A percentile compares a stretch with the other conserved stretches of the same genome.
Evolutionary conservation across 2,888 invertebrate species (phyloP).

Genomic region (Itoplectis maculator): DNA sequence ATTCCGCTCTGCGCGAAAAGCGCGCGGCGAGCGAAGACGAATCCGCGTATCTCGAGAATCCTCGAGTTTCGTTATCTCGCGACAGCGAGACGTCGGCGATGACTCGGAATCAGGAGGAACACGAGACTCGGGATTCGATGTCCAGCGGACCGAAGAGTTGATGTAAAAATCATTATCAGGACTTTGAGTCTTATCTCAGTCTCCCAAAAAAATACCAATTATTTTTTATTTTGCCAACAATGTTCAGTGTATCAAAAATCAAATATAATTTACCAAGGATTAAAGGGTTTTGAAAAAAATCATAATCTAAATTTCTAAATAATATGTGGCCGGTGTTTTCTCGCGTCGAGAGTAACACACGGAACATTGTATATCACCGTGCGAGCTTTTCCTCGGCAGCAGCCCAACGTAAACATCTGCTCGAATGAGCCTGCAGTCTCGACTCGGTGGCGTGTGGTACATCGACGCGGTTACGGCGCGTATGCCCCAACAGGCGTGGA

Average conservation of each 20-base stretch:
- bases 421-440: slow-evolving; percentile 49
- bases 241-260: neutral
- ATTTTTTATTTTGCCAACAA: neutral
- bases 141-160: slow-evolving; percentile 1
- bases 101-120: neutral
- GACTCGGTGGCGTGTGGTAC: slow-evolving; percentile 57
- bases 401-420: slow-evolving; percentile 65
- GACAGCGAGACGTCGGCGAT: slow-evolving; percentile 40
- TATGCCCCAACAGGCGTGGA: slow-evolving; percentile 37
- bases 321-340: neutral
- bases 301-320: neutral
- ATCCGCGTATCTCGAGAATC: slow-evolving; percentile 29
- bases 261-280: neutral
- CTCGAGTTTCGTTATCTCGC: slow-evolving; percentile 29
- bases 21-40: too few relatives aligned
- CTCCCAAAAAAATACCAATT: neutral
- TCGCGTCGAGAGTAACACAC: neutral
- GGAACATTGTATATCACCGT: slow-evolving; percentile 48
- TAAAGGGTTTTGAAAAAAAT: neutral
- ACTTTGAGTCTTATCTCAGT: neutral
- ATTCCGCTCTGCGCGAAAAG: slow-evolving; percentile 1
- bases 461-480: slow-evolving; percentile 49
- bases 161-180: neutral
- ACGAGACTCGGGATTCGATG: neutral
- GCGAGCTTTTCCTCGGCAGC: slow-evolving; percentile 51